Base-by-base conservation (phyloP, 1,140 invertebrate species). In the Calycopis cecrops region DNA sequence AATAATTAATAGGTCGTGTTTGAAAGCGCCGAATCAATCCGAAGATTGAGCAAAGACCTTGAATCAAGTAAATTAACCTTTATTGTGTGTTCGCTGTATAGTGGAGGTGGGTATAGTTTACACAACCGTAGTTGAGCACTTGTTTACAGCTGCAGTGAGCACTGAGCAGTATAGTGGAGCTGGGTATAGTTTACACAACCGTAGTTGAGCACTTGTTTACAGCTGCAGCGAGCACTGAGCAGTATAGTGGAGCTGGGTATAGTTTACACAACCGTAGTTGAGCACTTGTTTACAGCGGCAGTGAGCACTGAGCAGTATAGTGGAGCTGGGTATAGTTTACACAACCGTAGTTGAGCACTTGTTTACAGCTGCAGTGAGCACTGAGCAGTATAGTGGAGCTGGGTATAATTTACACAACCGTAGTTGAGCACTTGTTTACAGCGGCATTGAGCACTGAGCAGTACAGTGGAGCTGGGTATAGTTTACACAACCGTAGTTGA, bases 61-160 rank as follows among this genome's bases (percentile, higher is more conserved):
- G 40, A 44, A 9, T 9, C 40, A 16, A 44, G 40, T 18, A 44
- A 44, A 44, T 44, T 44, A 44, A 44, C 40, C 40, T 44, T 44
- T 9, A 44, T 16, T 44, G 40, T 44, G 21, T 28, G 17, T 44
- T 44, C 17, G 40, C 40, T 9, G 40, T 14, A 16, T 44, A 9
- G 12, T 17, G 40, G 2, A 16, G 14, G 14, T 17, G 40, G 16
- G 17, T 44, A 44, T 44, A 16, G 40, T 16, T 44, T 16, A 44
- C 40, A 44, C 16, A 44, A 16, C 14, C 17, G 17, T 44, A 44
- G 17, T 16, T 44, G 40, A 44, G 12, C 40, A 44, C 40, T 16
- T 16, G 40, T 44, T 16, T 12, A 14, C 40, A 9, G 40, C 40
- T 9, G 21, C 21, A n/a, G n/a, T 28, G 2, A 6, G 6, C 21